These are phyloP conservation scores for Pampus argenteus DNA, from an alignment of 2,797 vertebrate species.

Conservation along the genomic window DNA sequence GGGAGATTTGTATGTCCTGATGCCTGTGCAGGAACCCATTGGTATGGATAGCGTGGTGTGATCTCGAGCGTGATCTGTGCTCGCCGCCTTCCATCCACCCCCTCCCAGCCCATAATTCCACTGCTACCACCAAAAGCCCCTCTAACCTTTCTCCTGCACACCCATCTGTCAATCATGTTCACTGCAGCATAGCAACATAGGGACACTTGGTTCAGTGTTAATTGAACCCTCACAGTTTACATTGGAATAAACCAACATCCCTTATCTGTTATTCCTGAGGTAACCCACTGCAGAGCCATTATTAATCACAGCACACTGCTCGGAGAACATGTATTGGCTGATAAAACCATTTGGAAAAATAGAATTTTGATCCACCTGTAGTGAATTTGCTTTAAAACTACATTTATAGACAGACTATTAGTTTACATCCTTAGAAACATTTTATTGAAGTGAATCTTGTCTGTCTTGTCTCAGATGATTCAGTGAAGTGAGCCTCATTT, in stretches of 20 bases:
- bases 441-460: slow-evolving; percentile 3
- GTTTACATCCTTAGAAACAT: slow-evolving; percentile 8
- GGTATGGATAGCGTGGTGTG: slow-evolving; percentile 63
- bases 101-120: slow-evolving; percentile 62
- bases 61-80: slow-evolving; percentile 66
- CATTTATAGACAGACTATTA: not conserved
- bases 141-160: slow-evolving; percentile 75
- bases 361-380: slow-evolving; percentile 19
- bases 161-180: slow-evolving; percentile 76
- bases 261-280: slow-evolving; percentile 65
- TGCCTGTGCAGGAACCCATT: slow-evolving; percentile 60
- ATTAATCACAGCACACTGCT: slow-evolving; percentile 64
- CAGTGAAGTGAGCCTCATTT: slow-evolving; percentile 14
- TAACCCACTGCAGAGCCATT: slow-evolving; percentile 47
- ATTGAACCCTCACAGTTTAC: slow-evolving; percentile 69
- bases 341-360: slow-evolving; percentile 53
- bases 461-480: slow-evolving; percentile 16
- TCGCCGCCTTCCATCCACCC: slow-evolving; percentile 28
- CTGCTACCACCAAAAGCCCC: slow-evolving; percentile 68
- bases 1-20: slow-evolving; percentile 47
- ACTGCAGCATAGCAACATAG: slow-evolving; percentile 62
- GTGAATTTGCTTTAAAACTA: slow-evolving; percentile 12
- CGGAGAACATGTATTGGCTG: slow-evolving; percentile 39
- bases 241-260: slow-evolving; percentile 59
- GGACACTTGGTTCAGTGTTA: slow-evolving; percentile 66